These are phyloP conservation scores for Imbricaverruca yamaguchii DNA, from an alignment of 2,888 invertebrate species.

Conservation along the genomic window DNA sequence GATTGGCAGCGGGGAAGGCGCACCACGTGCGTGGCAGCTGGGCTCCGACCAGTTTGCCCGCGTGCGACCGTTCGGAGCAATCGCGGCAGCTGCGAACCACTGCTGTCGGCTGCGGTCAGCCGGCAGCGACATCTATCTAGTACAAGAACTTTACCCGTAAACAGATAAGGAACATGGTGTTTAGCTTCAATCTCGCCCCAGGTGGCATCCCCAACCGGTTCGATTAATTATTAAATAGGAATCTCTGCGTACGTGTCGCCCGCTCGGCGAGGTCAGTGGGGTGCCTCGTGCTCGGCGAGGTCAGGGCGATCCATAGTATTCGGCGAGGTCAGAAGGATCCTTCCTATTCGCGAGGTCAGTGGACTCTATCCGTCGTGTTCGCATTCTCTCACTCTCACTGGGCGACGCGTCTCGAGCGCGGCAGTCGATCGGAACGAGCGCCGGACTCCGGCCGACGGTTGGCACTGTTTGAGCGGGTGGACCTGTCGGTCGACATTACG, in stretches of 20 bases:
- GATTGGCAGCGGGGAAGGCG: neutral
- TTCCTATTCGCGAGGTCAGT: too few species aligned
- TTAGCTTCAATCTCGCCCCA: neutral
- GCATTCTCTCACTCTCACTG: too few species aligned
- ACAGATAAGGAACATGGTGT: conserved; percentile 15
- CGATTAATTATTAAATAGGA: neutral
- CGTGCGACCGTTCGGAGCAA: neutral
- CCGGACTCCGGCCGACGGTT: neutral
- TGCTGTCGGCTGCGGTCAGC: neutral
- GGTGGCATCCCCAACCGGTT: neutral
- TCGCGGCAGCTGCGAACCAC: neutral
- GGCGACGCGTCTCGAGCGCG: too few species aligned
- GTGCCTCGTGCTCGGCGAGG: too few species aligned
- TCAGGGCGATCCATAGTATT: too few species aligned
- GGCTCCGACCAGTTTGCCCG: neutral
- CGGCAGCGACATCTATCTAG: neutral
- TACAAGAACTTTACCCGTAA: conserved; percentile 16
- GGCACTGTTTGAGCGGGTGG: neutral
- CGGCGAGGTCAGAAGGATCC: too few species aligned
- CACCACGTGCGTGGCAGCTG: neutral
- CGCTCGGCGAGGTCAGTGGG: too few species aligned
- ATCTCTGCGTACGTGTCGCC: neutral
- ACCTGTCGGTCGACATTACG: neutral
- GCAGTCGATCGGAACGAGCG: neutral
- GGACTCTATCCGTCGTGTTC: too few species aligned